phyloP scores from a whole-genome alignment of 2,113 vertebrate genomes.

The Mus musculus region GRCm39 chr8:63404501-63405000 shows the following conservation, averaged over 20 bases:
- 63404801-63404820: slow-evolving; percentile 52
- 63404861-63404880: slow-evolving; percentile 91
- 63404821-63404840: slow-evolving; percentile 93
- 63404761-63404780: slow-evolving; percentile 2
- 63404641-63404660: slow-evolving; percentile 45
- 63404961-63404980: slow-evolving; percentile 92
- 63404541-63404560: slow-evolving; percentile 74
- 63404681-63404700: not conserved
- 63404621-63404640: not conserved
- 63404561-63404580: slow-evolving; percentile 78
- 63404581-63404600: not conserved
- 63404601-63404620: not conserved
- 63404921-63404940: slow-evolving; percentile 92
- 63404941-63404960: slow-evolving; percentile 98
- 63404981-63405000: slow-evolving; percentile 91
- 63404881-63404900: slow-evolving; percentile 87
- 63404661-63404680: slow-evolving; percentile 8
- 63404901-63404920: slow-evolving; percentile 80
- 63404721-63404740: not conserved
- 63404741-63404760: not conserved
- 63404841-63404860: slow-evolving; percentile 89
- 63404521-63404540: slow-evolving; percentile 73
- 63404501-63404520: slow-evolving; percentile 72
- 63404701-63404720: not conserved
- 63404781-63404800: not conserved